These are phyloP conservation scores for Artibeus jamaicensis DNA, from an alignment of 2,797 vertebrate genomes.

Conservation along the genomic window DNA sequence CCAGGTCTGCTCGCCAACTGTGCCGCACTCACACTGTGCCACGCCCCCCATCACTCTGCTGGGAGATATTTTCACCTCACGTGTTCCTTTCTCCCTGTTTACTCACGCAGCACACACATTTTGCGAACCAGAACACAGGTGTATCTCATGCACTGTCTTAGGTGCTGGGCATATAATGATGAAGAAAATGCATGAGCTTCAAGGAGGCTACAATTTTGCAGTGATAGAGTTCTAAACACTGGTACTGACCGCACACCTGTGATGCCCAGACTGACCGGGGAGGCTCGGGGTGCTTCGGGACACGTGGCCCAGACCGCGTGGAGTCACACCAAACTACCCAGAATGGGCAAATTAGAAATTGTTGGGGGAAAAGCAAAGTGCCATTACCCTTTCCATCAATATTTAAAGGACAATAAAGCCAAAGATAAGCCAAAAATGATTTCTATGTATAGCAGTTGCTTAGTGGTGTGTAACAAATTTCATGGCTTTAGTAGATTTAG, in stretches of 20 bases:
- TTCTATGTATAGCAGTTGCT: background rate
- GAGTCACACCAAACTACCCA: background rate
- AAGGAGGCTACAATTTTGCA: background rate
- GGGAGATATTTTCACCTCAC: background rate
- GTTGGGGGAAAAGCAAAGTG: background rate
- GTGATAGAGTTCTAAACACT: background rate
- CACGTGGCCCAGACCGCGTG: background rate
- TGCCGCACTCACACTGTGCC: background rate
- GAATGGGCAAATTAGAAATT: background rate
- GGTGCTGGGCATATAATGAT: background rate
- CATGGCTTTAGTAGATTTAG: background rate
- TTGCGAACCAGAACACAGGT: background rate
- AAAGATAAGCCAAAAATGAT: background rate
- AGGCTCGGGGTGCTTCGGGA: no score
- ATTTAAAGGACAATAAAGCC: background rate
- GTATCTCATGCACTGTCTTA: background rate
- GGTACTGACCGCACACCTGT: background rate
- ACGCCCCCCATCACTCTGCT: background rate
- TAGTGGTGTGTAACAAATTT: background rate
- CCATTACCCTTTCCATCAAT: background rate
- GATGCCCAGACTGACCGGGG: background rate
- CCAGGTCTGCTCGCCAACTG: background rate
- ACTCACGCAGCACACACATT: background rate
- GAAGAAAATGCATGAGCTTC: background rate
- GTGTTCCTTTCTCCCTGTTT: background rate